A percentile compares a stretch with the other conserved stretches of the same genome.
These are phyloP conservation scores for Nemapogon koenigi DNA, from an alignment of 2,888 invertebrate genomes.

Conservation along the genomic window DNA sequence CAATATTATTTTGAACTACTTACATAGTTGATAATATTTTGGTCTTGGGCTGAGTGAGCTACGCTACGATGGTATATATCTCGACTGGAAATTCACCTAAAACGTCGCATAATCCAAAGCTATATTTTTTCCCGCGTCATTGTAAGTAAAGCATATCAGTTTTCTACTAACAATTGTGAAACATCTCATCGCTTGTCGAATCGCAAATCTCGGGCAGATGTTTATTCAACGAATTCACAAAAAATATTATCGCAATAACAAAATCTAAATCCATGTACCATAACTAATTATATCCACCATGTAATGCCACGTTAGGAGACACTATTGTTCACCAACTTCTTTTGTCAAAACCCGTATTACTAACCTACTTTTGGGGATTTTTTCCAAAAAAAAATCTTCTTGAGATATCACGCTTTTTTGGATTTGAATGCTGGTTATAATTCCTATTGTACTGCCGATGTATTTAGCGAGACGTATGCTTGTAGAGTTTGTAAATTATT, in stretches of 20 bases:
- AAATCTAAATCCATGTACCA: slow-evolving; percentile 64
- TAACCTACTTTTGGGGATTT: slow-evolving; percentile 62
- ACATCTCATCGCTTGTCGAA: slow-evolving; percentile 54
- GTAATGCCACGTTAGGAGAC: slow-evolving; percentile 44
- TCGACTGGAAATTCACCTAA: no score
- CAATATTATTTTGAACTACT: no score
- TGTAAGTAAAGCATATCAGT: slow-evolving; percentile 48
- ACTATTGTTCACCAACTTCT: slow-evolving; percentile 38
- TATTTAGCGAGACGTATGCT: no score
- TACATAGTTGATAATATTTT: no score
- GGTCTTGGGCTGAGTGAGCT: no score
- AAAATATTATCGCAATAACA: slow-evolving; percentile 48
- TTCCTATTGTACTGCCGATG: slow-evolving; percentile 41
- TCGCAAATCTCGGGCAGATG: slow-evolving; percentile 52
- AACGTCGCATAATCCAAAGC: neutral
- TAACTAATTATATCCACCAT: slow-evolving; percentile 63
- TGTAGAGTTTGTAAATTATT: no score
- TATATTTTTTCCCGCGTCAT: slow-evolving; percentile 37
- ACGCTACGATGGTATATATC: no score
- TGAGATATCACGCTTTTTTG: slow-evolving; percentile 56
- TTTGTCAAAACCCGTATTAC: slow-evolving; percentile 54
- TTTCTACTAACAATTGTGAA: slow-evolving; percentile 41
- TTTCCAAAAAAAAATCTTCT: slow-evolving; percentile 37
- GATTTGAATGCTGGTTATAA: slow-evolving; percentile 49
- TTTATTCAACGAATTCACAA: slow-evolving; percentile 51